phyloP scores from a whole-genome alignment of 2,113 vertebrate genomes.

The Pongo pygmaeus region DNA sequence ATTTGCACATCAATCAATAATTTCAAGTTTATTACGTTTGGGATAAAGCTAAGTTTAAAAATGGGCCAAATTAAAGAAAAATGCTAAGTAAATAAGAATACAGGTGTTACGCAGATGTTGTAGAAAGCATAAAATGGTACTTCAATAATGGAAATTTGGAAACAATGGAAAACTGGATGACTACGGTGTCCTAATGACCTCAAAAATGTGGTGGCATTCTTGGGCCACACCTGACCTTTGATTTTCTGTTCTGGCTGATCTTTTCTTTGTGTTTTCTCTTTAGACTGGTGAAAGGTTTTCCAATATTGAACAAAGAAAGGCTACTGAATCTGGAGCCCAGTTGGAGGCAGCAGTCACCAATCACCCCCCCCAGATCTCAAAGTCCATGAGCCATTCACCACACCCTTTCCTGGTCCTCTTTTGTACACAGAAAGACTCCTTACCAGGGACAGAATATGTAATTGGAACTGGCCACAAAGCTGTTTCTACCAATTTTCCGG shows the following conservation, averaged over 20 bases:
- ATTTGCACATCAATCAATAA: slow-evolving; percentile 66
- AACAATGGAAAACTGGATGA: background rate
- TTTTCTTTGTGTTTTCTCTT: background rate
- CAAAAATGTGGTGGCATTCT: background rate
- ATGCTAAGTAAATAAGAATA: slow-evolving; percentile 51
- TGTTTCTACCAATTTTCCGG: background rate
- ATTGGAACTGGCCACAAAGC: background rate
- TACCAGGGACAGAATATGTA: background rate
- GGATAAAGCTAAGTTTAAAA: slow-evolving; percentile 57
- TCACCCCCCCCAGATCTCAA: background rate
- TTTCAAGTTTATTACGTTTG: slow-evolving; percentile 65
- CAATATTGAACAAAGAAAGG: background rate
- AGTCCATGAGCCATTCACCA: rapidly evolving
- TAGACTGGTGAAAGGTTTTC: background rate
- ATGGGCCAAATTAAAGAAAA: slow-evolving; percentile 47
- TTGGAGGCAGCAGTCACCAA: background rate
- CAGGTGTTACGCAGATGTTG: slow-evolving; percentile 59
- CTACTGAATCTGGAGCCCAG: background rate
- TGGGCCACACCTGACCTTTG: background rate
- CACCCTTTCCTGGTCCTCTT: background rate
- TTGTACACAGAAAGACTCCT: background rate
- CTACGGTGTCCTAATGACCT: background rate
- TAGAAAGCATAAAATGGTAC: background rate
- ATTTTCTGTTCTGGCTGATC: background rate
- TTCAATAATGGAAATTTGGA: background rate